Base-by-base conservation (phyloP, 2,888 invertebrate genomes). In the Brenthis ino region DNA sequence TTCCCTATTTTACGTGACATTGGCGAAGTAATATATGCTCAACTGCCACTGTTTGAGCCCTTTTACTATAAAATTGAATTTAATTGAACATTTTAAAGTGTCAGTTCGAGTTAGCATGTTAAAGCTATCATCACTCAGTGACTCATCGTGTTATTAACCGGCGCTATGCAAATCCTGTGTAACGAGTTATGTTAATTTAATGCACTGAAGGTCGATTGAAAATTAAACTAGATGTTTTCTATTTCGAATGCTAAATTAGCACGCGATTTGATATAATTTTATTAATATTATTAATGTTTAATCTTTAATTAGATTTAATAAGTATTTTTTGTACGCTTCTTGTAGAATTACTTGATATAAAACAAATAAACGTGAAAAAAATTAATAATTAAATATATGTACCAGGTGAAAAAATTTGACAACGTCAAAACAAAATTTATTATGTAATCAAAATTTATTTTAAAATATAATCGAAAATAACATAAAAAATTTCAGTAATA, bases 101-200 rank as follows among this genome's bases (percentile, higher is more conserved):
- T 57, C 13, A 43, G 6, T 13, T 5, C 0, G 43, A 37, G 43
- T 43, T 14, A 14, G 24, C 47, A 16, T 50, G 20, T 20, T 14
- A 20, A 69, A 43, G 56, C 16, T 57, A 43, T n/a, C 37, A 54
- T 64, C 55, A 60, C 60, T 55, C 11, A 65, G 53, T 78, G 76
- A 78, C 71, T 77, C 76, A 75, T 74, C 74, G 72, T 76, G 74
- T 71, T 74, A 74, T 65, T 70, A 67, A 75, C 74, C 75, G 66
- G 64, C 66, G 68, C 65, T 69, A 71, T 71, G 68, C 60, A 70
- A 68, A 76, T 71, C 69, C 64, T 64, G 74, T 75, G 69, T 75
- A 74, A 65, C 79, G 74, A 77, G 77, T 77, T 78, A 77, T 77
- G 75, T 72, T 77, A 72, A 76, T 71, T 71, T 70, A 74, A 6